Evolutionary conservation across 2,797 vertebrate genomes (phyloP).

Genomic region (Australoheros facetus): DNA sequence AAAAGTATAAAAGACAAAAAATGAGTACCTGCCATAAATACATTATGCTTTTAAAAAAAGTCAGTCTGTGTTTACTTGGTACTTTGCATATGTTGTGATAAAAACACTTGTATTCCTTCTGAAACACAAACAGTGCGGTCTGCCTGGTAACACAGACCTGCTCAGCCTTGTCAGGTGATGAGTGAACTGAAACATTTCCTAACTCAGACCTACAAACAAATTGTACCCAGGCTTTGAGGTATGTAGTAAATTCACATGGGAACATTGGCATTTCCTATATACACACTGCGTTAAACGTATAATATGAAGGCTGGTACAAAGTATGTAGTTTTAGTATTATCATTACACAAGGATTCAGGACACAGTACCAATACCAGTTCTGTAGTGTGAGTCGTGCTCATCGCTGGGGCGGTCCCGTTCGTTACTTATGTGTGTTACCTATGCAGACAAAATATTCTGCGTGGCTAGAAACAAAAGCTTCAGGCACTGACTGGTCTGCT

Average conservation of each 20-base stretch:
- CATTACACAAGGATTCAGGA: conserved; percentile 4
- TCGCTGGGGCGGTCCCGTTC: conserved; percentile 19
- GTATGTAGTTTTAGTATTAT: conserved; percentile 32
- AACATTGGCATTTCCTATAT: conserved; percentile 36
- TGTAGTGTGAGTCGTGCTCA: background rate
- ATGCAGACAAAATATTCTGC: conserved; percentile 34
- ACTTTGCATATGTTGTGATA: conserved; percentile 66
- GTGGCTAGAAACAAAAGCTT: conserved; percentile 23
- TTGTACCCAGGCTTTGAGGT: conserved; percentile 58
- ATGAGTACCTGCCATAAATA: conserved; percentile 81
- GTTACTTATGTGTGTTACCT: conserved; percentile 8
- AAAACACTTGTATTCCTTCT: conserved; percentile 61
- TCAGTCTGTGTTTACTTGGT: conserved; percentile 57
- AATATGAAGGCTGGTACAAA: conserved; percentile 29
- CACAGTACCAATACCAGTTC: conserved; percentile 16
- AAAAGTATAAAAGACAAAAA: conserved; percentile 83
- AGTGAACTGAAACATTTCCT: conserved; percentile 24
- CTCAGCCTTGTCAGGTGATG: conserved; percentile 47
- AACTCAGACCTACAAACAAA: conserved; percentile 21
- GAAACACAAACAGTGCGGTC: conserved; percentile 44
- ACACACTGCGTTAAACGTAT: conserved; percentile 38
- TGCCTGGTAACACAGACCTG: conserved; percentile 39
- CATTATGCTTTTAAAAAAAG: conserved; percentile 66
- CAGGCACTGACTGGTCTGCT: conserved; percentile 9
- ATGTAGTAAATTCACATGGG: conserved; percentile 60